Base-by-base conservation (phyloP, 1,140 invertebrate genomes). In the Eubasilissa regina region DNA sequence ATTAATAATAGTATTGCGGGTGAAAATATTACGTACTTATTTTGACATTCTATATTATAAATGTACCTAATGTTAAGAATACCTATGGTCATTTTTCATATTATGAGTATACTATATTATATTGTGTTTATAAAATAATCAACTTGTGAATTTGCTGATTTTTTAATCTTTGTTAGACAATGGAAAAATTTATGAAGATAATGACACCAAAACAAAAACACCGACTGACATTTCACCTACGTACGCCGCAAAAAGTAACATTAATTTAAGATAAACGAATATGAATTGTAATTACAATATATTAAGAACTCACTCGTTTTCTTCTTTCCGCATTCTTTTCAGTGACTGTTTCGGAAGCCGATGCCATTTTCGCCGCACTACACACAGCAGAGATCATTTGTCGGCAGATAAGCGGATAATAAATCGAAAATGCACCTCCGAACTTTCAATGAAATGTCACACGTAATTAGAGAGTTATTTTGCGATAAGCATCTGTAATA, bases 351-450 rank as follows among this genome's bases (percentile, higher is more conserved):
- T 64, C 47, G 13, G 66, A 75, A 73, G 77, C 55, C 60, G 72
- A 75, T 21, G 78, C 78, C 78, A 79, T 79, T 75, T 68, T 79
- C 12, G 78, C 78, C 19, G 78, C 78, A 55, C 70, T 75, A 43
- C 78, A 79, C 43, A 79, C 70, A 75, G 56, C 72, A 17, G 70
- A 75, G 68, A 75, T 68, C 78, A 79, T 79, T 73, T 55, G 68
- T 73, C 68, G 68, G 47, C 62, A 35, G 25, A 35, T 35, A 35
- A 35, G 25, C 25, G 25, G 58, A 44, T 35, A 76, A 13, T 3
- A 60, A 62, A 47, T 55, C 47, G 51, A 73, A 53, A 35, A 21
- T 55, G 12, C 9, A 55, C 47, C 17, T 35, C 25, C 25, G 25
- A 47, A 47, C 15, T 47, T 68, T 11, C 25, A 0, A 10, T 15